Evolutionary conservation across 2,888 invertebrate genomes (phyloP).

Genomic region (Rhimphoctona megacephalus): DNA sequence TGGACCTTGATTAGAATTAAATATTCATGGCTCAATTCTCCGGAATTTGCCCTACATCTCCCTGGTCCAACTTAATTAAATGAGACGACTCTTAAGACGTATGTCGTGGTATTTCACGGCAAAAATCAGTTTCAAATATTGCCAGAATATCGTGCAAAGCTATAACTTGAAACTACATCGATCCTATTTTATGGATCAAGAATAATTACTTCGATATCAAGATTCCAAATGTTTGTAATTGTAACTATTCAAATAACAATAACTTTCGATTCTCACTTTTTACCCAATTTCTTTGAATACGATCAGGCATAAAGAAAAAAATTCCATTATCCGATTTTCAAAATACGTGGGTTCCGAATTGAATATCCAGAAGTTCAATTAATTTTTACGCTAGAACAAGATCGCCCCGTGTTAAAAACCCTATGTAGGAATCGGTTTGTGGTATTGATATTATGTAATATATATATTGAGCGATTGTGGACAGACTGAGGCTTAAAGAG

Average conservation of each 20-base stretch:
- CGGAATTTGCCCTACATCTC: constrained; percentile 12
- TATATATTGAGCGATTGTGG: constrained; percentile 51
- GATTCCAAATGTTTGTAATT: not conserved
- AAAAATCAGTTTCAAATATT: not conserved
- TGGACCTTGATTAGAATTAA: constrained; percentile 65
- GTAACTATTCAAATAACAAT: too few species aligned
- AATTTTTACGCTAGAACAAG: constrained; percentile 43
- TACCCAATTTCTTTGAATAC: not conserved
- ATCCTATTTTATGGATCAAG: not conserved
- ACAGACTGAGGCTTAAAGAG: constrained; percentile 52
- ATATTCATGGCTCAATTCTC: constrained; percentile 58
- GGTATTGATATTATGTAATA: constrained; percentile 1
- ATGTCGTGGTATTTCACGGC: not conserved
- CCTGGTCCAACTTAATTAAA: constrained; percentile 24
- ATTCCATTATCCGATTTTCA: not conserved
- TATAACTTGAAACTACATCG: not conserved
- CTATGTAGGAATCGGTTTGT: not conserved
- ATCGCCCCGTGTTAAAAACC: not conserved
- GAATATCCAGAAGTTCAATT: constrained; percentile 38
- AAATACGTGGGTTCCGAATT: not conserved
- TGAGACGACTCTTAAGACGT: constrained; percentile 26
- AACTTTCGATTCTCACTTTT: too few species aligned
- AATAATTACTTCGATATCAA: not conserved
- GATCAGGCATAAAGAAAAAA: not conserved
- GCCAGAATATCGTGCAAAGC: not conserved